A percentile compares a stretch with the other conserved stretches of the same genome.
Conservation (phyloP, 2,888 invertebrate species). For the Diadromus collaris region DNA sequence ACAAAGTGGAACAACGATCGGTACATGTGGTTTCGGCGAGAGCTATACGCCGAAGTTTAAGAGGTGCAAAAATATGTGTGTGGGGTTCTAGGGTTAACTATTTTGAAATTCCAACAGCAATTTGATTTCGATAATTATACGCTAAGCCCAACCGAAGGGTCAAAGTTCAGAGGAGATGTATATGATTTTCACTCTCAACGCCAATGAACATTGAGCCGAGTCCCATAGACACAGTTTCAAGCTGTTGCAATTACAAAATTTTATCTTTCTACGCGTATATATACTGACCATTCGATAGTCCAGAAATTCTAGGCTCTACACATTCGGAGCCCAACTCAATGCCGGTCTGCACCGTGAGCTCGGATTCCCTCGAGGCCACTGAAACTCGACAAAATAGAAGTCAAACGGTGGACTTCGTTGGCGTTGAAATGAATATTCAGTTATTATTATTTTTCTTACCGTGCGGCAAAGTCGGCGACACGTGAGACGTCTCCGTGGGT, state of each 20-base stretch:
- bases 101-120: not conserved
- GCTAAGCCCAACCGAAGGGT: not conserved
- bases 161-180: not conserved
- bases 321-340: constrained; percentile 86
- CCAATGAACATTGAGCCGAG: not conserved
- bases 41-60: constrained; percentile 7
- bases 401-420: constrained; percentile 26
- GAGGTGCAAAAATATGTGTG: constrained; percentile 53
- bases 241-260: constrained; percentile 11
- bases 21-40: not conserved
- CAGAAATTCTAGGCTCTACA: constrained; percentile 80
- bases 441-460: constrained; percentile 67
- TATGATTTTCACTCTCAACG: not conserved
- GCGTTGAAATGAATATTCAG: not conserved
- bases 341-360: constrained; percentile 81
- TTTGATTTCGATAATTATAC: not conserved
- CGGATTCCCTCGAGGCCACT: constrained; percentile 75
- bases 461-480: constrained; percentile 74
- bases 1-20: not conserved
- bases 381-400: constrained; percentile 57
- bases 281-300: constrained; percentile 72
- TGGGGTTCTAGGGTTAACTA: constrained; percentile 9
- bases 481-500: constrained; percentile 79
- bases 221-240: not conserved
- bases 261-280: not conserved